These are phyloP conservation scores for Agonum fuliginosum DNA, from an alignment of 2,888 invertebrate species.

Conservation along the genomic window DNA sequence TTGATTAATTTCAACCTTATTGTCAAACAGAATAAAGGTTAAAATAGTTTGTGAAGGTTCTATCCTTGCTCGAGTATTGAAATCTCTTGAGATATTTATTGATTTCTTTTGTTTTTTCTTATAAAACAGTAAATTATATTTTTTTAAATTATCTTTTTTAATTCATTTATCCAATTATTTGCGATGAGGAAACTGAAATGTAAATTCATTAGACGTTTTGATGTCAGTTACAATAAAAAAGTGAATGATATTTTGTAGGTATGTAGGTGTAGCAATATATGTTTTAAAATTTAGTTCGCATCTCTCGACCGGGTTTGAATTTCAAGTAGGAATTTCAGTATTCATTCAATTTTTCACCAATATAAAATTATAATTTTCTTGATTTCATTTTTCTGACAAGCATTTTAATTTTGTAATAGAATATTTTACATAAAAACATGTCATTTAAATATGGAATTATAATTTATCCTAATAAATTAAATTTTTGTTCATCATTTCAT, in stretches of 20 bases:
- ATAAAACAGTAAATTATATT: neutral
- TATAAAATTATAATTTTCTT: neutral
- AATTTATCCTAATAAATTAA: neutral
- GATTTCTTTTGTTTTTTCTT: neutral
- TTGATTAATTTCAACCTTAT: neutral
- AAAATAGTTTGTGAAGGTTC: neutral
- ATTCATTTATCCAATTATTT: neutral
- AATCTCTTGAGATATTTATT: neutral
- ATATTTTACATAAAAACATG: neutral
- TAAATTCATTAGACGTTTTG: neutral
- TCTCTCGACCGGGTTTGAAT: conserved; percentile 7
- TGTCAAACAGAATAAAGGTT: neutral
- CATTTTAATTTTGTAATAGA: neutral
- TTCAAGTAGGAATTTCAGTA: neutral
- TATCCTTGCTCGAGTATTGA: neutral
- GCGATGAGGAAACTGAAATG: neutral
- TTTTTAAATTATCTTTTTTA: neutral
- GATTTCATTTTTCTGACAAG: no score
- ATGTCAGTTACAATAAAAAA: no score
- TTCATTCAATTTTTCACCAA: neutral
- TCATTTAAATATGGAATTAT: conserved; percentile 1
- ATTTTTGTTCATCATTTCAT: neutral
- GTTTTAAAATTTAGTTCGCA: neutral
- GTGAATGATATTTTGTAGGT: no score
- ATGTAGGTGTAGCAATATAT: neutral